These are phyloP conservation scores for Xestia xanthographa DNA, from an alignment of 2,888 invertebrate genomes.

Conservation along the genomic window DNA sequence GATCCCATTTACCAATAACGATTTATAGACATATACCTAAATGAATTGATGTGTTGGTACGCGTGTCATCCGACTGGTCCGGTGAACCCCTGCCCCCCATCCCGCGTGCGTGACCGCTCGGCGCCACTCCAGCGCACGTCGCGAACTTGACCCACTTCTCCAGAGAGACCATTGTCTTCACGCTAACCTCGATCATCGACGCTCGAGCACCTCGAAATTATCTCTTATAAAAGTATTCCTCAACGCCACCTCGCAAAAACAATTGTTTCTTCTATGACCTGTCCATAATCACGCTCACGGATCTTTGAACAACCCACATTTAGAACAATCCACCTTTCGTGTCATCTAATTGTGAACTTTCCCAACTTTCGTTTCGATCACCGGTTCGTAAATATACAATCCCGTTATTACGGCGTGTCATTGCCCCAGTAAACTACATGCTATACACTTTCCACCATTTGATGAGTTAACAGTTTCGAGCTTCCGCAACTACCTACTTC, in stretches of 20 bases:
- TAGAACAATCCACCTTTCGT: slow-evolving; percentile 70
- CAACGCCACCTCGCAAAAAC: slow-evolving; percentile 65
- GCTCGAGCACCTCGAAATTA: slow-evolving; percentile 75
- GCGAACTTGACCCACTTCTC: slow-evolving; percentile 88
- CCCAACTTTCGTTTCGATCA: slow-evolving; percentile 87
- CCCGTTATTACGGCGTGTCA: slow-evolving; percentile 81
- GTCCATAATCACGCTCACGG: slow-evolving; percentile 53
- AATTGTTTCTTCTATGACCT: slow-evolving; percentile 68
- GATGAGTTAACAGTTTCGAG: slow-evolving; percentile 68
- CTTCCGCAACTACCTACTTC: slow-evolving; percentile 63
- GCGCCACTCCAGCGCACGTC: slow-evolving; percentile 77
- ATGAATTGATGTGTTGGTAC: slow-evolving; percentile 34
- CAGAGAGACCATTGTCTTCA: slow-evolving; percentile 84
- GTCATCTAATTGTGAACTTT: slow-evolving; percentile 85
- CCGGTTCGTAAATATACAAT: slow-evolving; percentile 78
- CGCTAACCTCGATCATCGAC: slow-evolving; percentile 79
- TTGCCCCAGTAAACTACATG: slow-evolving; percentile 83
- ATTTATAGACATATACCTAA: slow-evolving; percentile 15
- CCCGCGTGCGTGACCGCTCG: slow-evolving; percentile 75
- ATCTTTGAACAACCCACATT: slow-evolving; percentile 52
- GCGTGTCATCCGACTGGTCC: slow-evolving; percentile 43
- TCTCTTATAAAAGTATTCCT: slow-evolving; percentile 71
- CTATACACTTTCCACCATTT: slow-evolving; percentile 77
- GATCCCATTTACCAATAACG: slow-evolving; percentile 35
- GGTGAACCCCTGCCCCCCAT: slow-evolving; percentile 45